Evolutionary conservation across 92 coral and sea anemone species (phyloP), one percentile per base, ranked within the genome.

Genomic region (Porites cylindrica): DNA sequence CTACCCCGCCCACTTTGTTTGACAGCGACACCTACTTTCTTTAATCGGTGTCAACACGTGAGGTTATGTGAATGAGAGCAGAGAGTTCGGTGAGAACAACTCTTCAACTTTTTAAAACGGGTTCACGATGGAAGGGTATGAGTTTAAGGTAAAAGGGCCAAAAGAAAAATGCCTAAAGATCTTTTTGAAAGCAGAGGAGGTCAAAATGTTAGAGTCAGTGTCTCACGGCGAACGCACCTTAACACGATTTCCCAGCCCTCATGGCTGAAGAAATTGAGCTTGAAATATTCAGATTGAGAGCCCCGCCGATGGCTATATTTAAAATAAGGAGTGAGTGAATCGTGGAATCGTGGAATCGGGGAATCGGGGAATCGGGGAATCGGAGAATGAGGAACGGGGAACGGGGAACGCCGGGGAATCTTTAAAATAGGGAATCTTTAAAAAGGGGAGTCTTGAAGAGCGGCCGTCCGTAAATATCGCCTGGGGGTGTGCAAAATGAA

Each of bases 281-380:
- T 90, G 66, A 86, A 78, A 61, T 85, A 86, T 26, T 23, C 82
- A 50, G 90, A 82, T 86, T 47, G 88, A 85, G 66, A 87, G 86
- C 17, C 68, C 70, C 23, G 17, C 53, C 10, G 84, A 86, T n/a
- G 90, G 86, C 66, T 1, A 29, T 2, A 3, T 29, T 29, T 29
- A 29, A 29, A 29, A 29, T 29, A 1, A 29, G 32, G 32, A 29
- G 2, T 29, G 32, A 2, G 3, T 29, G 32, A 29, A 29, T 29
- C 32, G 29, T 1, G 2, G 29, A 26, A 26, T 26, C 2, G 32
- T 2, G 32, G 32, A 2, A 29, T 29, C 29, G 29, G 29, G 1
- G 29, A 26, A 26, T 26, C 2, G 32, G 32, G 32, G 32, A 29
- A 29, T 29, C 32, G 32, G 32, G 2, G 32, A 29, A 29, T 29